Percentiles rank a stretch among this genome's conserved stretches.
Evolutionary conservation across 2,888 invertebrate species (phyloP).

Genomic region (Chrysotoxum bicinctum): DNA sequence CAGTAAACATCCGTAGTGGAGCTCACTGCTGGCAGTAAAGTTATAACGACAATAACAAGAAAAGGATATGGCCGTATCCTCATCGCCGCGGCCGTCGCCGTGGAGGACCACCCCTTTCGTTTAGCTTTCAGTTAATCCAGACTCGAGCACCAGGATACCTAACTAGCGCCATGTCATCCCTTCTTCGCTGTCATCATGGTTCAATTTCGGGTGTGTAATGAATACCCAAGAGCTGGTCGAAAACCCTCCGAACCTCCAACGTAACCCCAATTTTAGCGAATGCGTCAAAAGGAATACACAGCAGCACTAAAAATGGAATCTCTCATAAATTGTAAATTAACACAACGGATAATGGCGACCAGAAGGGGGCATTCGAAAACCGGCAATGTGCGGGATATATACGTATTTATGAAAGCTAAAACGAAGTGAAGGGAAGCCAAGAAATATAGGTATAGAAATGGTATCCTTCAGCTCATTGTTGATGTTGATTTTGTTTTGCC

Average conservation of each 20-base stretch:
- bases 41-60: constrained; percentile 67
- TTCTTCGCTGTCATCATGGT: constrained; percentile 29
- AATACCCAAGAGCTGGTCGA: constrained; percentile 46
- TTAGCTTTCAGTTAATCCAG: constrained; percentile 53
- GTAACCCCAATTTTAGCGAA: constrained; percentile 29
- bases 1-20: constrained; percentile 32
- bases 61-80: constrained; percentile 65
- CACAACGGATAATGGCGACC: constrained; percentile 29
- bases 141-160: constrained; percentile 45
- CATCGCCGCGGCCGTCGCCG: not conserved
- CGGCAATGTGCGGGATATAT: constrained; percentile 35
- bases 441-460: constrained; percentile 19
- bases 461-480: constrained; percentile 37
- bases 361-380: constrained; percentile 23
- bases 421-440: constrained; percentile 23
- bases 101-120: constrained; percentile 61
- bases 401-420: not conserved
- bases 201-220: constrained; percentile 57
- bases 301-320: constrained; percentile 58
- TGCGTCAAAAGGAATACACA: constrained; percentile 43
- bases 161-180: not conserved
- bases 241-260: constrained; percentile 14
- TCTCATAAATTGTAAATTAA: constrained; percentile 67
- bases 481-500: constrained; percentile 62
- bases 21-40: constrained; percentile 34